phyloP scores from a whole-genome alignment of 2,888 invertebrate genomes.

The Agonum fuliginosum region DNA sequence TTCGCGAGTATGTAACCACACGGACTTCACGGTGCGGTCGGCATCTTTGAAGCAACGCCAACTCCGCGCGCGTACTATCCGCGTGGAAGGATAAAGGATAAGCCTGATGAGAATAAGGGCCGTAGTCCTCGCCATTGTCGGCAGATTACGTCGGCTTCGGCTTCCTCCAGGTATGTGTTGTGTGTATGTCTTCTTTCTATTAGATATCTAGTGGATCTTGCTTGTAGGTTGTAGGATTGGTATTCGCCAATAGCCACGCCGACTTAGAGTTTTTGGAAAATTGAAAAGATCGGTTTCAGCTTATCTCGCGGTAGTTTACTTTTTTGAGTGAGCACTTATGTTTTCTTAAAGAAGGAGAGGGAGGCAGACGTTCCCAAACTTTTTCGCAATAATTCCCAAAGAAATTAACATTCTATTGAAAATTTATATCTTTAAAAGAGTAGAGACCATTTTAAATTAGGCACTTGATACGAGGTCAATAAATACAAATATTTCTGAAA shows the following conservation, averaged over 20 bases:
- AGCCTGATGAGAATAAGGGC: slow-evolving; percentile 54
- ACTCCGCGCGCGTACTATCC: not conserved
- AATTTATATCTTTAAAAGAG: too few species aligned
- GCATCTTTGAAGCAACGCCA: slow-evolving; percentile 41
- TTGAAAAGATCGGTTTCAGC: slow-evolving; percentile 71
- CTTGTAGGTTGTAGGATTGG: not conserved
- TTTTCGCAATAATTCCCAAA: not conserved
- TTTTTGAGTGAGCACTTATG: slow-evolving; percentile 56
- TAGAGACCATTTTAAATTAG: too few species aligned
- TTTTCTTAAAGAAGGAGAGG: slow-evolving; percentile 35
- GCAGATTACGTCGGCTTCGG: slow-evolving; percentile 50
- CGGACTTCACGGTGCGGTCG: slow-evolving; percentile 2
- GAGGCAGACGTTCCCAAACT: not conserved
- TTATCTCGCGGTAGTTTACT: slow-evolving; percentile 67
- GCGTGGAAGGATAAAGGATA: slow-evolving; percentile 50
- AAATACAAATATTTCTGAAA: too few species aligned
- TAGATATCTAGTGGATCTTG: slow-evolving; percentile 36
- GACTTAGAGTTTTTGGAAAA: slow-evolving; percentile 64
- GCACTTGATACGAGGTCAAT: too few species aligned
- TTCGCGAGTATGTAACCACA: not conserved
- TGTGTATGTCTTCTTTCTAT: slow-evolving; percentile 25
- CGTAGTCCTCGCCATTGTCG: slow-evolving; percentile 51
- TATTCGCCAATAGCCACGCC: slow-evolving; percentile 10
- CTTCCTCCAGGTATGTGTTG: slow-evolving; percentile 45
- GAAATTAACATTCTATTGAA: too few species aligned